Evolutionary conservation across 2,113 vertebrate genomes (phyloP).

Genomic region (Fregetta grallaria): DNA sequence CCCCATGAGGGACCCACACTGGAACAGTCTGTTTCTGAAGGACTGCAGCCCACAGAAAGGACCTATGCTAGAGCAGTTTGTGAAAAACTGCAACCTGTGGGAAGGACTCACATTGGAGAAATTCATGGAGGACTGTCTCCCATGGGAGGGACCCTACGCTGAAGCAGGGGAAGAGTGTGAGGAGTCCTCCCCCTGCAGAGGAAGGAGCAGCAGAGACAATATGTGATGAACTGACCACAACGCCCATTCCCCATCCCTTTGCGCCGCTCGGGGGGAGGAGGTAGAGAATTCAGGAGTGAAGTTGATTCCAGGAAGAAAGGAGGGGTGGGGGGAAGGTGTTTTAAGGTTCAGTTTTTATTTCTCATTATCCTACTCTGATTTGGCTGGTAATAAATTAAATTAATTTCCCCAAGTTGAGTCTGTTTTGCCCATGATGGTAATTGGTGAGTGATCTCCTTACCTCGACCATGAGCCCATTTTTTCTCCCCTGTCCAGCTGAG

Average conservation of each 20-base stretch:
- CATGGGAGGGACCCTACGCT: background rate
- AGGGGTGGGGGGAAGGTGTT: background rate
- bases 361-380: background rate
- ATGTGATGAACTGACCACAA: background rate
- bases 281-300: background rate
- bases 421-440: background rate
- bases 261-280: accelerated
- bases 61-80: background rate
- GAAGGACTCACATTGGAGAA: background rate
- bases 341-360: background rate
- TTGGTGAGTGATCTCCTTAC: background rate
- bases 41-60: no score
- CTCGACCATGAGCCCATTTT: background rate
- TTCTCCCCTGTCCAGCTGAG: background rate
- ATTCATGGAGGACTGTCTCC: background rate
- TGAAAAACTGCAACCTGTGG: background rate
- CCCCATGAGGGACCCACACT: background rate
- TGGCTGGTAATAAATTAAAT: background rate
- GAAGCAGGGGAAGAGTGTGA: background rate
- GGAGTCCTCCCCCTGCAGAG: background rate
- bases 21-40: background rate
- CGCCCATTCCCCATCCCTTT: background rate
- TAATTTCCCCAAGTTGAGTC: background rate
- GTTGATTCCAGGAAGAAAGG: background rate
- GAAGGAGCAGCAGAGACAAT: background rate